Evolutionary conservation across 92 coral and sea anemone species (phyloP).

Genomic region (Ricordea florida): DNA sequence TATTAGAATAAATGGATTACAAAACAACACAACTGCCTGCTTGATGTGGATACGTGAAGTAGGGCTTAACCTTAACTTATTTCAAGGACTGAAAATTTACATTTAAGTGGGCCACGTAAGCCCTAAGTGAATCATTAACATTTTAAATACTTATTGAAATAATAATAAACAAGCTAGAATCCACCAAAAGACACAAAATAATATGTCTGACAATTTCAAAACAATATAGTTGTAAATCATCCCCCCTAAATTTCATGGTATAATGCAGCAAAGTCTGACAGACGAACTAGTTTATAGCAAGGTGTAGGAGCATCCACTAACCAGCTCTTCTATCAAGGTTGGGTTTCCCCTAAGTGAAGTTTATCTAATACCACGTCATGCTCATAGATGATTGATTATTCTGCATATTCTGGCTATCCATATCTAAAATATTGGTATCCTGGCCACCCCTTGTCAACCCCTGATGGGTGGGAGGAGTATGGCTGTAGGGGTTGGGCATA

Average conservation of each 20-base stretch:
- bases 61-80: too few species aligned
- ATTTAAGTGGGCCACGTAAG: too few species aligned
- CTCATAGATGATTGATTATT: conserved; percentile 12
- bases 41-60: too few species aligned
- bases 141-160: too few species aligned
- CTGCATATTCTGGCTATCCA: conserved; percentile 24
- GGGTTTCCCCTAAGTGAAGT: background rate
- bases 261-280: background rate
- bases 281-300: background rate
- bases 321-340: background rate
- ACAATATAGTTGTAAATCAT: background rate
- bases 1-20: conserved; percentile 6
- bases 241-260: conserved; percentile 7
- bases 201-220: conserved; percentile 24
- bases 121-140: too few species aligned
- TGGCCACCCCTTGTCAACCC: conserved; percentile 35
- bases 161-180: too few species aligned
- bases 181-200: too few species aligned
- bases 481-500: conserved; percentile 22
- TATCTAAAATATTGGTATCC: conserved; percentile 30
- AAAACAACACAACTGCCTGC: conserved; percentile 20
- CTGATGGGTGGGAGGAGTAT: conserved; percentile 18
- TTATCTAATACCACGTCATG: conserved; percentile 17
- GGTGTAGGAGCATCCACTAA: background rate
- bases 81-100: too few species aligned